Evolutionary conservation across 1,140 invertebrate genomes (phyloP).

Genomic region (Cyrtorhinus lividipennis): DNA sequence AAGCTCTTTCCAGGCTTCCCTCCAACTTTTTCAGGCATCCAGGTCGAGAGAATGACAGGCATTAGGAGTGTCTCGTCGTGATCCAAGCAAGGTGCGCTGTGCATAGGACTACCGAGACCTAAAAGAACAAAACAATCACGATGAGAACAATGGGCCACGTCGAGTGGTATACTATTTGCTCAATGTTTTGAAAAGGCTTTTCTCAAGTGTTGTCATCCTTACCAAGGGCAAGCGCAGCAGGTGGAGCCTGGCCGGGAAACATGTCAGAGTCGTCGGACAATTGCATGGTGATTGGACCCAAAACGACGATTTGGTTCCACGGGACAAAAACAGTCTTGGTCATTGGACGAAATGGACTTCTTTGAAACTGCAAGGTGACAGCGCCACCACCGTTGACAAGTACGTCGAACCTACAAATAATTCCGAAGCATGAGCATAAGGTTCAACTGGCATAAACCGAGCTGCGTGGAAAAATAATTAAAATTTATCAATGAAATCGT

Average conservation of each 20-base stretch:
- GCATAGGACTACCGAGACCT: conserved; percentile 20
- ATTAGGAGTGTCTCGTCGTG: conserved; percentile 69
- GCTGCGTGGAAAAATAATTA: background rate
- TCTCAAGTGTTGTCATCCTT: conserved; percentile 1
- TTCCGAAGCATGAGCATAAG: too few relatives aligned
- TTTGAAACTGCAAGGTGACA: conserved; percentile 88
- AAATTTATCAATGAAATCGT: too few relatives aligned
- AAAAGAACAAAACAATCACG: background rate
- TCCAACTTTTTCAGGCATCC: conserved; percentile 72
- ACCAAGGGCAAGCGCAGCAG: conserved; percentile 21
- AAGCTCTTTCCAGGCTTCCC: conserved; percentile 63
- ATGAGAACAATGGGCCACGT: too few relatives aligned
- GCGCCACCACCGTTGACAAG: conserved; percentile 97
- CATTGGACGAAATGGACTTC: conserved; percentile 75
- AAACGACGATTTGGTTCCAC: conserved; percentile 89
- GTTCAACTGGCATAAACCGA: too few relatives aligned
- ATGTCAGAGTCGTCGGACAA: conserved; percentile 47
- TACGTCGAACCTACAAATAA: conserved; percentile 85
- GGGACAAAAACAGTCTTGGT: conserved; percentile 81
- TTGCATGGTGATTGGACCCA: conserved; percentile 74
- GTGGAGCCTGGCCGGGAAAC: conserved; percentile 17
- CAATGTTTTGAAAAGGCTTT: too few relatives aligned
- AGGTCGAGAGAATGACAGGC: conserved; percentile 68
- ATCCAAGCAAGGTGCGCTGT: conserved; percentile 50
- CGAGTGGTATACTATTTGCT: too few relatives aligned